These are phyloP conservation scores for Serranus cabrilla DNA, from an alignment of 2,797 vertebrate species.

Conservation along the genomic window DNA sequence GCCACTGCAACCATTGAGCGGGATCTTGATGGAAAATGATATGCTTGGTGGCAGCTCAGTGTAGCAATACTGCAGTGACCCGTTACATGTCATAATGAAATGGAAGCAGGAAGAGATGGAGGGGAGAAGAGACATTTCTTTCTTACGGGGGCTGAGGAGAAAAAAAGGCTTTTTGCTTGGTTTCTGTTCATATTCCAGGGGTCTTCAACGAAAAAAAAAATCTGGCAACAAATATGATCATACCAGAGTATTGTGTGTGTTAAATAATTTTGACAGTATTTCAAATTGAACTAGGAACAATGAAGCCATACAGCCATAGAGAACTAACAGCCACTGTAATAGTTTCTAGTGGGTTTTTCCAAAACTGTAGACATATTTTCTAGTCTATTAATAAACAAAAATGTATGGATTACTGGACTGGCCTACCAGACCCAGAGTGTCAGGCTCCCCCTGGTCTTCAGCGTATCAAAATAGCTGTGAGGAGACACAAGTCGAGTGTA, in stretches of 20 bases:
- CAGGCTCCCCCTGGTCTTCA: no score
- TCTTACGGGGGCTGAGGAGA: not conserved
- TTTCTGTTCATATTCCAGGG: not conserved
- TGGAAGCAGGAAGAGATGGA: slow-evolving; percentile 52
- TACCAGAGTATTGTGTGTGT: not conserved
- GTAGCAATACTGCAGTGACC: slow-evolving; percentile 76
- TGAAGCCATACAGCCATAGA: not conserved
- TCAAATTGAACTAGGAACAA: not conserved
- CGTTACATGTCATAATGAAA: slow-evolving; percentile 76
- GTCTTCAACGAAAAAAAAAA: not conserved
- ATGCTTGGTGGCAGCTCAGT: slow-evolving; percentile 80
- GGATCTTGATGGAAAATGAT: slow-evolving; percentile 82
- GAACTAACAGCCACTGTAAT: not conserved
- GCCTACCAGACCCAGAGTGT: no score
- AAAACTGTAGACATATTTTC: slow-evolving; percentile 1
- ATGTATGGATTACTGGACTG: no score
- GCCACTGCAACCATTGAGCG: slow-evolving; percentile 68
- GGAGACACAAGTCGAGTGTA: no score
- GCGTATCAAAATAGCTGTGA: no score
- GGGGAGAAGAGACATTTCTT: slow-evolving; percentile 20
- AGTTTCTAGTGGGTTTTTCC: slow-evolving; percentile 5
- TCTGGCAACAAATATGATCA: not conserved
- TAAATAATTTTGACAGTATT: not conserved
- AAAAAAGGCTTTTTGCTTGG: not conserved
- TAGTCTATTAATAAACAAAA: slow-evolving; percentile 6